Base-by-base conservation (phyloP, 2,888 invertebrate genomes). In the Xestoiulus laeticollis region DNA sequence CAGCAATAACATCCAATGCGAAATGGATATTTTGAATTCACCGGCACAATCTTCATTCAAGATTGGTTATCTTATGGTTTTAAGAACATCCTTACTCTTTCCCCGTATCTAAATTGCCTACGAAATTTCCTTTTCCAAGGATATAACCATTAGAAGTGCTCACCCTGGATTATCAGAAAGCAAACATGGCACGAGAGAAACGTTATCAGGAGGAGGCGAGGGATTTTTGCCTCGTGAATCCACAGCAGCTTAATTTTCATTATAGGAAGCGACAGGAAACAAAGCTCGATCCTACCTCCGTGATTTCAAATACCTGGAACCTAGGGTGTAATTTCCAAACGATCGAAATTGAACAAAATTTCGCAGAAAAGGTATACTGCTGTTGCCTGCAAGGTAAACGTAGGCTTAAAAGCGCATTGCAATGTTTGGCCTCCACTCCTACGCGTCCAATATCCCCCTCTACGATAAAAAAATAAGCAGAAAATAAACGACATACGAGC, bases 401-500 rank as follows among this genome's bases (percentile, higher is more conserved):
- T n/a, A n/a, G 53, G 53, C n/a, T 59, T 59, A 59, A 59, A n/a
- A 59, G 53, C 53, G 16, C 53, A 59, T 59, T 59, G 53, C 53
- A 59, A 59, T 59, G 53, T 59, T 59, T 59, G 53, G 53, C 53
- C 53, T 59, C 53, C 53, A 59, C 53, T 59, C 53, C 53, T 59
- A 59, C 53, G 53, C 53, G 19, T 59, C 53, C 53, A 59, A 59
- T 59, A 59, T 59, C 3, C 53, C 53, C 53, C 53, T 5, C 53
- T 59, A 6, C n/a, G n/a, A 22, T n/a, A n/a, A 59, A 38, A 38
- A 38, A 38, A 38, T 3, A 38, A 38, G 53, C 53, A 59, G 53
- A 59, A 59, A 59, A 59, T 59, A 59, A 59, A n/a, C 19, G n/a
- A 59, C 53, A 59, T n/a, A 59, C 53, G 48, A 48, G 48, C 48